These are phyloP conservation scores for Nemotelus nigrinus DNA, from an alignment of 2,888 invertebrate species.

Conservation along the genomic window DNA sequence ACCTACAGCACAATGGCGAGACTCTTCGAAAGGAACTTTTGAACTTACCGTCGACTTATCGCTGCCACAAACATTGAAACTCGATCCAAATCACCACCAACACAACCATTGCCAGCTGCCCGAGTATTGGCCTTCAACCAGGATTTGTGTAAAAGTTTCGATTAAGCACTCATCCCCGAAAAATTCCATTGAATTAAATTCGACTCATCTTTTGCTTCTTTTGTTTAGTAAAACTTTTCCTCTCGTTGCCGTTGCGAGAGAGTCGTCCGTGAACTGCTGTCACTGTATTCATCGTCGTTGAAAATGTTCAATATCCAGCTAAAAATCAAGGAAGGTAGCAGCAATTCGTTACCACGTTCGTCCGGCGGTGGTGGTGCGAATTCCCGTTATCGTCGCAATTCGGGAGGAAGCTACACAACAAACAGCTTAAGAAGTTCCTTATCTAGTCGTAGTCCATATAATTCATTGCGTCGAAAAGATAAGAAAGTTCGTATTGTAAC, in stretches of 20 bases:
- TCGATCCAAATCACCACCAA: background rate
- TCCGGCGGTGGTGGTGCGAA: background rate
- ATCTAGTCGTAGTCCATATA: slow-evolving; percentile 59
- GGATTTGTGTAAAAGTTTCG: too few species aligned
- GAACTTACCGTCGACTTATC: background rate
- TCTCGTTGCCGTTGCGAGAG: too few species aligned
- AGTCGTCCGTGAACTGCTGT: too few species aligned
- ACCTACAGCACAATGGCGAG: slow-evolving; percentile 3
- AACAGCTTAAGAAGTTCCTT: slow-evolving; percentile 63
- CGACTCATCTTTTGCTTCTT: too few species aligned
- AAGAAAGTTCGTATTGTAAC: slow-evolving; percentile 64
- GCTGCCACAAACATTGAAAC: background rate
- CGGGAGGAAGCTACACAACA: slow-evolving; percentile 58
- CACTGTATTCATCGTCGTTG: background rate
- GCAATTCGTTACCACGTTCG: slow-evolving; percentile 60
- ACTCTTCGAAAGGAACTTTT: slow-evolving; percentile 16
- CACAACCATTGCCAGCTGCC: background rate
- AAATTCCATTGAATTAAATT: too few species aligned
- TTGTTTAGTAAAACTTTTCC: too few species aligned
- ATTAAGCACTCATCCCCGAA: too few species aligned
- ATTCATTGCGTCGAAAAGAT: slow-evolving; percentile 62
- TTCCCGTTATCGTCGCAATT: slow-evolving; percentile 51
- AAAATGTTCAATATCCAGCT: slow-evolving; percentile 65
- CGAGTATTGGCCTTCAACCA: too few species aligned
- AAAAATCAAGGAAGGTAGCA: slow-evolving; percentile 65